These are phyloP conservation scores for Drosophila nr. medialis DNA, from an alignment of 2,888 invertebrate species.

Conservation along the genomic window DNA sequence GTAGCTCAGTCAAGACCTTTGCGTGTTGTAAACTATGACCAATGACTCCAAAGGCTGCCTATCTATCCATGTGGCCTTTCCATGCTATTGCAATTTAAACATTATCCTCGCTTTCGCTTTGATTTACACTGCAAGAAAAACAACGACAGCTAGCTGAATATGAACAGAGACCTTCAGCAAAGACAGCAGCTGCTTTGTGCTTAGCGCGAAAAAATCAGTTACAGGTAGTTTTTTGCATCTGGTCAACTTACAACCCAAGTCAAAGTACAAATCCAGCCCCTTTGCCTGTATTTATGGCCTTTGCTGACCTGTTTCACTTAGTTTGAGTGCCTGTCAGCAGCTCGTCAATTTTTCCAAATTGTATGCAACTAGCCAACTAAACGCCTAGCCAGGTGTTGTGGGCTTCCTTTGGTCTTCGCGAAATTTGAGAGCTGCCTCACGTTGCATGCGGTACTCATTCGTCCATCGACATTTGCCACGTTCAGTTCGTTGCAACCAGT, in stretches of 20 bases:
- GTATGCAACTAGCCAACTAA: conserved; percentile 61
- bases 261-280: neutral
- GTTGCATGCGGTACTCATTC: conserved; percentile 57
- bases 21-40: conserved; percentile 65
- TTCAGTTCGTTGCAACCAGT: conserved; percentile 49
- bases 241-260: conserved; percentile 5
- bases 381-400: conserved; percentile 31
- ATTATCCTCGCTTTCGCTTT: conserved; percentile 55
- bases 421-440: conserved; percentile 5
- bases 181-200: neutral
- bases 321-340: conserved; percentile 50
- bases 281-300: neutral
- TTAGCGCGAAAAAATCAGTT: conserved; percentile 16
- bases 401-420: conserved; percentile 10
- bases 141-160: neutral
- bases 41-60: conserved; percentile 29
- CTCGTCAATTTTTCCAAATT: conserved; percentile 61
- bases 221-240: conserved; percentile 35
- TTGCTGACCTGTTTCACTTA: conserved; percentile 35
- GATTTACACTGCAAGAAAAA: conserved; percentile 43
- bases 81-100: conserved; percentile 37
- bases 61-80: neutral
- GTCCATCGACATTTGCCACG: conserved; percentile 49
- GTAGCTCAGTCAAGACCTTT: conserved; percentile 3
- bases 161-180: neutral